Evolutionary conservation across 2,888 invertebrate genomes (phyloP).

Genomic region (Stenotaenia linearis): DNA sequence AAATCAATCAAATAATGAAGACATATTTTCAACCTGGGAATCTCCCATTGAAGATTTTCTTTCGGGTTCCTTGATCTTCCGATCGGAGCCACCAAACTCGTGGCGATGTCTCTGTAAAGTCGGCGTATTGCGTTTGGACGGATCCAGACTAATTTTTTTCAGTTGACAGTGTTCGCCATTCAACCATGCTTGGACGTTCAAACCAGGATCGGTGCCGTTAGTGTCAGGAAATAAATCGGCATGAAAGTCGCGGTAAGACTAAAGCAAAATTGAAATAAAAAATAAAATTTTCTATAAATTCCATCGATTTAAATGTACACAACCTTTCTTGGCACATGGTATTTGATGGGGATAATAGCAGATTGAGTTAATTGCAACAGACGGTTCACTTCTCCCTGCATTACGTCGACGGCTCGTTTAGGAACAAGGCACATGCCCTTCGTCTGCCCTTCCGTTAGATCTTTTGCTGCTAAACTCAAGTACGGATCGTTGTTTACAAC

Average conservation of each 20-base stretch:
- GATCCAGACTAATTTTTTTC: slow-evolving; percentile 75
- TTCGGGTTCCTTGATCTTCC: background rate
- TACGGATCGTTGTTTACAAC: slow-evolving; percentile 81
- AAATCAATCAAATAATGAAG: background rate
- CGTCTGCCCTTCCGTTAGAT: slow-evolving; percentile 82
- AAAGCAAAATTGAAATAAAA: slow-evolving; percentile 35
- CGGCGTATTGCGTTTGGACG: slow-evolving; percentile 53
- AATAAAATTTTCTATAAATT: background rate
- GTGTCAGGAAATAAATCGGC: slow-evolving; percentile 91
- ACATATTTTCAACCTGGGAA: background rate
- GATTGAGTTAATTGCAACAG: slow-evolving; percentile 78
- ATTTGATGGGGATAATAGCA: slow-evolving; percentile 85
- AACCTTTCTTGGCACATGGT: slow-evolving; percentile 88
- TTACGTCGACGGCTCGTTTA: slow-evolving; percentile 86
- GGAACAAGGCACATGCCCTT: slow-evolving; percentile 90
- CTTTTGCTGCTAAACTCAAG: slow-evolving; percentile 59
- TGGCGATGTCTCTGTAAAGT: background rate
- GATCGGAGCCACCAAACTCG: background rate
- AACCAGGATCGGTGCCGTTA: slow-evolving; percentile 67
- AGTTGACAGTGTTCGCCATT: slow-evolving; percentile 38
- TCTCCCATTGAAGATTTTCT: background rate
- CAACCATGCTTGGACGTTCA: slow-evolving; percentile 77
- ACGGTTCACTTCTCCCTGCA: slow-evolving; percentile 93
- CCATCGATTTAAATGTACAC: background rate
- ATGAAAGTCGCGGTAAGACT: slow-evolving; percentile 88